Percentiles rank a stretch among this genome's conserved stretches.
phyloP scores from a whole-genome alignment of 2,888 invertebrate genomes.

The Frankliniella fusca region DNA sequence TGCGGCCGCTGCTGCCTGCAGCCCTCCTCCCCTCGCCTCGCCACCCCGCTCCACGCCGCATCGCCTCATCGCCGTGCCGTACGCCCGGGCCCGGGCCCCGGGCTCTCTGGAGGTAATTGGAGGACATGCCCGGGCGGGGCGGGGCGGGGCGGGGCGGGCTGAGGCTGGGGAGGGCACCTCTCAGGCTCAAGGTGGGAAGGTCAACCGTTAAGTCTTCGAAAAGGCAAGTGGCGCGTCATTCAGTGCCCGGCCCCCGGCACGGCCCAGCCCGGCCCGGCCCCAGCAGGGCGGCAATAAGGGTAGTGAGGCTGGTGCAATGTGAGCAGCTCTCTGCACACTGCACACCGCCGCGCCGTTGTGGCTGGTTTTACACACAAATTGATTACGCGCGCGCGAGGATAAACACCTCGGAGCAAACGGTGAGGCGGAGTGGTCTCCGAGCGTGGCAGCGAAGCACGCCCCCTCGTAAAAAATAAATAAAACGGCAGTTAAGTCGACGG shows the following conservation, averaged over 20 bases:
- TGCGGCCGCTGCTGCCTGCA: too few relatives aligned
- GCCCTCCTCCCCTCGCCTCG: neutral
- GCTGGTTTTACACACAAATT: too few relatives aligned
- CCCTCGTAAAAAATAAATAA: too few relatives aligned
- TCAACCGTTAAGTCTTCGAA: slow-evolving; percentile 6
- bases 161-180: neutral
- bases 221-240: neutral
- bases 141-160: neutral
- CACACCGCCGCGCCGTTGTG: too few relatives aligned
- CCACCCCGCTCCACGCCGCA: neutral
- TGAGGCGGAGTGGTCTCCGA: too few relatives aligned
- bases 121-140: neutral
- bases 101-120: neutral
- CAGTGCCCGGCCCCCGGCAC: neutral
- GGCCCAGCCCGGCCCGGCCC: neutral
- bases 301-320: too few relatives aligned
- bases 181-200: neutral
- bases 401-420: too few relatives aligned
- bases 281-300: too few relatives aligned
- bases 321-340: too few relatives aligned
- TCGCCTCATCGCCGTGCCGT: neutral
- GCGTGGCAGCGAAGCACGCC: too few relatives aligned
- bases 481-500: too few relatives aligned
- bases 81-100: neutral
- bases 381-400: too few relatives aligned